Evolutionary conservation across 1,140 invertebrate genomes (phyloP).

Genomic region (Eciton burchellii): DNA sequence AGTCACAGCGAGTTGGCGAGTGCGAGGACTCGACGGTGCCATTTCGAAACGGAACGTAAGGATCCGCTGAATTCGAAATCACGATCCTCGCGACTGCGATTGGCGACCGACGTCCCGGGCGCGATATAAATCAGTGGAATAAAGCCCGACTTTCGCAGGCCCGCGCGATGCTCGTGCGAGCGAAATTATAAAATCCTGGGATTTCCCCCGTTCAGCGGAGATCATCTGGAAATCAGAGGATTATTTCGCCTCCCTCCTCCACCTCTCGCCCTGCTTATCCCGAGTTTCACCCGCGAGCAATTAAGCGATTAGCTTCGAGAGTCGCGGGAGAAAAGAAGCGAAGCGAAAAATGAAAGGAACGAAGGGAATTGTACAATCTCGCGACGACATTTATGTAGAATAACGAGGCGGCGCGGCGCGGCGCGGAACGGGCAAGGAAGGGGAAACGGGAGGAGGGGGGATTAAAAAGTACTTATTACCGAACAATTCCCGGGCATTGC

Average conservation of each 20-base stretch:
- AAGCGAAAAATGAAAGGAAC: conserved; percentile 23
- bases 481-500: conserved; percentile 43
- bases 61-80: not conserved
- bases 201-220: conserved; percentile 29
- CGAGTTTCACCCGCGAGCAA: conserved; percentile 50
- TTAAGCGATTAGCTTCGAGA: conserved; percentile 59
- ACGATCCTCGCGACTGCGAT: not conserved
- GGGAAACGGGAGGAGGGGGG: conserved; percentile 38
- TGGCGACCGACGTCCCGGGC: not conserved
- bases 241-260: conserved; percentile 25
- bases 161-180: conserved; percentile 23
- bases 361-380: conserved; percentile 56
- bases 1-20: not conserved
- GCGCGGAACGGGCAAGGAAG: too few species aligned
- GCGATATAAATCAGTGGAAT: conserved; percentile 47
- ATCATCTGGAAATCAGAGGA: conserved; percentile 49
- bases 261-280: not conserved
- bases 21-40: not conserved
- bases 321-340: conserved; percentile 37
- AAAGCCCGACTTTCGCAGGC: conserved; percentile 35
- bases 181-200: conserved; percentile 53
- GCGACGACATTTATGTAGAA: conserved; percentile 59
- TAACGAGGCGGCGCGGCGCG: conserved; percentile 40
- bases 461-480: conserved; percentile 62
- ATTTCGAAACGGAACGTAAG: not conserved